Evolutionary conservation across 1,140 invertebrate species (phyloP).

Genomic region (Nebria ingens): DNA sequence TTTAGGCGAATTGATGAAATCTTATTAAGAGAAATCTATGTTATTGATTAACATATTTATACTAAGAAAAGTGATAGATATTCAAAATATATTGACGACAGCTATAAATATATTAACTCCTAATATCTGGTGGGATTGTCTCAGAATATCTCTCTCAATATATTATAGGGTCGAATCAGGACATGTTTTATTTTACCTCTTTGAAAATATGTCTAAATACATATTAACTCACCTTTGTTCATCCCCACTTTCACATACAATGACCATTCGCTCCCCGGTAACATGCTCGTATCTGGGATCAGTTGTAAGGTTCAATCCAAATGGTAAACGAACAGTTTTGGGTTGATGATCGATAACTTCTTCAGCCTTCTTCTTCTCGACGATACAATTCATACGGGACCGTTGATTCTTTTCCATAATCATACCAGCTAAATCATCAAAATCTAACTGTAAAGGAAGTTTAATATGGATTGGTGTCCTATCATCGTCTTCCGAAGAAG

Average conservation of each 20-base stretch:
- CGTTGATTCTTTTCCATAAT: slow-evolving; percentile 63
- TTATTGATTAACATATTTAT: no score
- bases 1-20: no score
- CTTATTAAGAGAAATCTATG: no score
- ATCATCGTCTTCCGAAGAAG: slow-evolving; percentile 31
- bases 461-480: slow-evolving; percentile 57
- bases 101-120: no score
- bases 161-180: no score
- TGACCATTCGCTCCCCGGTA: slow-evolving; percentile 73
- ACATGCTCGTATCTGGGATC: slow-evolving; percentile 61
- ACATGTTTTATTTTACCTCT: no score
- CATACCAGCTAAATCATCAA: slow-evolving; percentile 66
- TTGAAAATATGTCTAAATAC: no score
- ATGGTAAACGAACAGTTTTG: slow-evolving; percentile 50
- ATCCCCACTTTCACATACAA: slow-evolving; percentile 72
- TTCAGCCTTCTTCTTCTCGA: slow-evolving; percentile 73
- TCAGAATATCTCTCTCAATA: no score
- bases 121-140: no score
- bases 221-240: slow-evolving; percentile 47
- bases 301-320: slow-evolving; percentile 58
- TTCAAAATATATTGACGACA: no score
- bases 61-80: no score
- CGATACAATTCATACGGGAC: slow-evolving; percentile 76
- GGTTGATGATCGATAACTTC: slow-evolving; percentile 66
- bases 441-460: slow-evolving; percentile 65